phyloP scores from a whole-genome alignment of 2,797 vertebrate genomes.

The Protosalanx chinensis region DNA sequence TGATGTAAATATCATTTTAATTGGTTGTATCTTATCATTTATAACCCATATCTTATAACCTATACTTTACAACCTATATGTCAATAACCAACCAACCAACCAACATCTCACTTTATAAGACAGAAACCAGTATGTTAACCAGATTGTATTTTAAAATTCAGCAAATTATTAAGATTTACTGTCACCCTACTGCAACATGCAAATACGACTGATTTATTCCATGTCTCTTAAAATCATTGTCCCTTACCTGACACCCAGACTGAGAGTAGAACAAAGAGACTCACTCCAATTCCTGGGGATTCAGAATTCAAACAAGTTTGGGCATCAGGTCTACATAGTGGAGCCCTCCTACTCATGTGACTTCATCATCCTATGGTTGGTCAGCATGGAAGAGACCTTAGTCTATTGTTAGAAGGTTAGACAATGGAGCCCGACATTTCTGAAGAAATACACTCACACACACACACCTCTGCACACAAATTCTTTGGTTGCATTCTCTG shows the following conservation, averaged over 20 bases:
- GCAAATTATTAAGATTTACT: neutral
- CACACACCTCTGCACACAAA: neutral
- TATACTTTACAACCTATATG: too few species aligned
- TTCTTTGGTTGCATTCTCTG: conserved; percentile 33
- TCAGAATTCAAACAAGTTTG: conserved; percentile 45
- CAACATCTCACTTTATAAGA: neutral
- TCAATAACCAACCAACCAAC: neutral
- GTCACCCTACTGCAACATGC: neutral
- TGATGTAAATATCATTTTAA: too few species aligned
- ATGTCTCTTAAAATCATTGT: conserved; percentile 8
- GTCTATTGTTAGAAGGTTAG: conserved; percentile 72
- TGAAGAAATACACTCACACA: conserved; percentile 2
- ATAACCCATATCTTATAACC: too few species aligned
- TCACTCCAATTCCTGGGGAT: conserved; percentile 51
- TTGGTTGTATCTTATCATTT: too few species aligned
- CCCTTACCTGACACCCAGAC: conserved; percentile 62
- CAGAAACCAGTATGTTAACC: neutral
- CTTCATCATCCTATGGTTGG: conserved; percentile 57
- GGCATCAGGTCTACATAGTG: conserved; percentile 66
- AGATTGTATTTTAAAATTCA: neutral
- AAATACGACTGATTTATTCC: conserved; percentile 12
- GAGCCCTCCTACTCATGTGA: conserved; percentile 70
- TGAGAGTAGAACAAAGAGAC: conserved; percentile 29
- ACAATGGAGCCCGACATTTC: conserved; percentile 15
- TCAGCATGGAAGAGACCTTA: conserved; percentile 34